Evolutionary conservation across 2,113 vertebrate species (phyloP).

Genomic region (Australoheros scitulus): DNA sequence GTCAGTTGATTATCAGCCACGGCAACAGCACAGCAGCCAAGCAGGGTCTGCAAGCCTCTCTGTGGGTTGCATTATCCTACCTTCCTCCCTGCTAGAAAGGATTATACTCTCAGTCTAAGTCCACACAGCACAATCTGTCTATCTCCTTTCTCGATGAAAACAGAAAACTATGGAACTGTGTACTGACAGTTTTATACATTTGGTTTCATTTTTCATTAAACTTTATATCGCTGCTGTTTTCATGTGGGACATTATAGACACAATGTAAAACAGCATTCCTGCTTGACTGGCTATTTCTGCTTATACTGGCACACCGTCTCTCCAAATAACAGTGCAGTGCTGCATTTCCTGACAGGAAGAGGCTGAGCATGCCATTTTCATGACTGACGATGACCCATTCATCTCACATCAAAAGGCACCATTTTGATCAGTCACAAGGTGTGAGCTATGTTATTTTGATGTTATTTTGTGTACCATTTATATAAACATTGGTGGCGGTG

Average conservation of each 20-base stretch:
- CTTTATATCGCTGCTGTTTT: constrained; percentile 20
- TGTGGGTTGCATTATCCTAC: constrained; percentile 57
- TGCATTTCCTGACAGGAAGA: neutral
- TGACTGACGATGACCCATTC: neutral
- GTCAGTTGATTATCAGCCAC: constrained; percentile 45
- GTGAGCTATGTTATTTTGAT: rapidly evolving
- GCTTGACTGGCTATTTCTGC: constrained; percentile 34
- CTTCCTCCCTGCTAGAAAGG: constrained; percentile 45
- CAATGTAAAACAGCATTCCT: constrained; percentile 19
- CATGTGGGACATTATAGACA: constrained; percentile 24
- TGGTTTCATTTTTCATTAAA: neutral
- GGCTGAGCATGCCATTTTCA: neutral
- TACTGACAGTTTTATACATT: neutral
- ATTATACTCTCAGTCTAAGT: constrained; percentile 65
- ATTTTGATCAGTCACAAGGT: neutral
- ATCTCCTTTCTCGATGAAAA: constrained; percentile 23
- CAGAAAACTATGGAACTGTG: constrained; percentile 1
- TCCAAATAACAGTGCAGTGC: constrained; percentile 3
- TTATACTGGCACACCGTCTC: constrained; percentile 35
- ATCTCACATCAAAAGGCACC: neutral
- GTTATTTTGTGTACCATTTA: neutral
- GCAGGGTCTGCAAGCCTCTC: constrained; percentile 44
- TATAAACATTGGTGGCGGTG: neutral
- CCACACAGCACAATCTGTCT: constrained; percentile 66
- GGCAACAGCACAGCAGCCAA: constrained; percentile 25